Evolutionary conservation across 2,113 vertebrate species (phyloP), one percentile per base, ranked within the genome.

Genomic region (Chiloscyllium plagiosum): DNA sequence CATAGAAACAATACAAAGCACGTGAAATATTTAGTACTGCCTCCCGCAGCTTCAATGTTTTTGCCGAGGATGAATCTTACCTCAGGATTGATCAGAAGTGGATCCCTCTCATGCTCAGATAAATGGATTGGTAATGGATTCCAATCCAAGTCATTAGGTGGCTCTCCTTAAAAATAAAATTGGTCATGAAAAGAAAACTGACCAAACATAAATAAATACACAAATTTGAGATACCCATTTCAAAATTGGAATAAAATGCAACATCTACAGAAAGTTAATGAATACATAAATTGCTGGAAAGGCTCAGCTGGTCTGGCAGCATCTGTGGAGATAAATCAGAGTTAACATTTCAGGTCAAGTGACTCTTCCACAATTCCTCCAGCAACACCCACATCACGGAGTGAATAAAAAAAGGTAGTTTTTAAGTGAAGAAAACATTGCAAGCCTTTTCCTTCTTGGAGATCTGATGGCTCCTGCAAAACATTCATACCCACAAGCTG

Each of bases 81-180:
- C 98, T 98, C 98, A 19, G 98, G 98, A 26, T 98, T 96, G 80
- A 98, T 96, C 96, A 98, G 97, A 80, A 98, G 96, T 0, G 96
- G 95, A 94, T 98, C 97, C 70, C 98, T 97, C 3, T 68, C 97
- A 96, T 98, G 96, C 69, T 97, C 96, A 47, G 97, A 97, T 52
- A 98, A 97, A 96, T 98, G 97, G 69, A 96, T 86, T 29, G 98
- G 98, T 95, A 98, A 96, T 42, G 76, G 97, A 86, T 96, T 96
- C 47, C 95, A 96, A 33, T 97, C 96, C 19, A 96, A 70, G 50
- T 97, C 97, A 96, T 96, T 96, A 96, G 89, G 78, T 61, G 97
- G 95, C 26, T 98, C 96, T 96, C 98, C 98, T 98, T 93, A 5
- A 96, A 97, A 85, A 65, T 37, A 85, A 85, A 47, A 65, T 66